Conservation (phyloP, 2,888 invertebrate species). For the Caradrina clavipalpis region DNA sequence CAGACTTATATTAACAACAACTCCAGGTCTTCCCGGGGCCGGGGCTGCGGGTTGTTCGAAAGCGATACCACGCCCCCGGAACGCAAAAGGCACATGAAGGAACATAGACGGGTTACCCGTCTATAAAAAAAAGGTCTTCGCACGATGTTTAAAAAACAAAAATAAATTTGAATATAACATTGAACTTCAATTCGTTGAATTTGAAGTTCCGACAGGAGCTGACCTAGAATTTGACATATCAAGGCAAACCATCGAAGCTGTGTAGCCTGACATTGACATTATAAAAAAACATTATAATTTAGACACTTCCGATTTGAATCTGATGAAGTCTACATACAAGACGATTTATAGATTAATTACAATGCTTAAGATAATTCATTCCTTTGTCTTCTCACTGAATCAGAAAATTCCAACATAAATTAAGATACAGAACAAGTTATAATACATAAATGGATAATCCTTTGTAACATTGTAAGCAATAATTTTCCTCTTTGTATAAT, state of each 20-base stretch:
- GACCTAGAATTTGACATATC: conserved; percentile 15
- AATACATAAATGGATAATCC: conserved; percentile 14
- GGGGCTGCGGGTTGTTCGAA: too few species aligned
- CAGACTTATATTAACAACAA: too few species aligned
- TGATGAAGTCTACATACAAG: neutral
- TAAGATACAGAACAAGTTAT: conserved; percentile 3
- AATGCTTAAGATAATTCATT: neutral
- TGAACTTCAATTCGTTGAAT: neutral
- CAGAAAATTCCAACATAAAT: conserved; percentile 17
- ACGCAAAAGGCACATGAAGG: too few species aligned
- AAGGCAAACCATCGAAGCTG: conserved; percentile 9
- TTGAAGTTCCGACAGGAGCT: conserved; percentile 10
- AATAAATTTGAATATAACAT: neutral
- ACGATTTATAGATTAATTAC: conserved; percentile 4
- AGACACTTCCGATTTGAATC: conserved; percentile 16
- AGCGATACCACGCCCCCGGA: too few species aligned
- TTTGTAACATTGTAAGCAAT: conserved; percentile 21
- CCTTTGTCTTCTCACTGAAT: conserved; percentile 8
- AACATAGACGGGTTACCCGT: too few species aligned
- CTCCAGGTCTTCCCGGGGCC: too few species aligned
- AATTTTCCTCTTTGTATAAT: conserved; percentile 25
- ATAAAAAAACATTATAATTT: conserved; percentile 12
- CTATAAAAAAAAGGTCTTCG: too few species aligned
- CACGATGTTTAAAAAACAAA: too few species aligned
- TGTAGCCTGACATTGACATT: conserved; percentile 40